Conservation (phyloP, 1,140 invertebrate species). For the Globodera ellingtonae region DNA sequence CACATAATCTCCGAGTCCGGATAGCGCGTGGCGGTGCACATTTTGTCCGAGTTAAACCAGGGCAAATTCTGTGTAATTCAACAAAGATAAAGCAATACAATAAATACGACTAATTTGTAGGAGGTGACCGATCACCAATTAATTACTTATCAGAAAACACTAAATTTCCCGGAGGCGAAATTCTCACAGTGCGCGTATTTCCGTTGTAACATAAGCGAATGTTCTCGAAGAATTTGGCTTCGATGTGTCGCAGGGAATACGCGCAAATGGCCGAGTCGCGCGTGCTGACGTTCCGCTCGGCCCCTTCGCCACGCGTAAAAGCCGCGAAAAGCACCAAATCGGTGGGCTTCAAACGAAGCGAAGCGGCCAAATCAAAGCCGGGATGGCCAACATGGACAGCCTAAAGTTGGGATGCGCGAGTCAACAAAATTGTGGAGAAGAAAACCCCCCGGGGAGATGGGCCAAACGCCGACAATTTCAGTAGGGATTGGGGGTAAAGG, state of each 20-base stretch:
- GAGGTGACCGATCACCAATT: not conserved
- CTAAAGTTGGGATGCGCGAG: not conserved
- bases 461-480: too few relatives aligned
- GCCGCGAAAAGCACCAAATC: conserved; percentile 54
- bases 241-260: conserved; percentile 50
- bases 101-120: not conserved
- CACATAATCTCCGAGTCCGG: conserved; percentile 54
- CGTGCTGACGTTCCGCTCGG: conserved; percentile 41
- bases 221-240: conserved; percentile 59
- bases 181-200: conserved; percentile 44
- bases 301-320: conserved; percentile 49
- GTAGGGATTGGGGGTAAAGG: too few relatives aligned
- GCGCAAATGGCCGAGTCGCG: conserved; percentile 61
- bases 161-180: not conserved
- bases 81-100: too few relatives aligned
- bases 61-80: conserved; percentile 50
- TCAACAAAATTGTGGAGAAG: too few relatives aligned
- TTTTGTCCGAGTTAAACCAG: conserved; percentile 62
- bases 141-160: conserved; percentile 16
- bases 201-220: conserved; percentile 61
- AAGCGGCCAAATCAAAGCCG: conserved; percentile 60
- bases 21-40: conserved; percentile 53
- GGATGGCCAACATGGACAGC: conserved; percentile 56
- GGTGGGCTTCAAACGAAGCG: conserved; percentile 49
- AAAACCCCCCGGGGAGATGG: too few relatives aligned